A percentile compares a stretch with the other conserved stretches of the same genome.
Conservation (phyloP, 2,113 vertebrate species). For the Danionella cerebrum region DNA sequence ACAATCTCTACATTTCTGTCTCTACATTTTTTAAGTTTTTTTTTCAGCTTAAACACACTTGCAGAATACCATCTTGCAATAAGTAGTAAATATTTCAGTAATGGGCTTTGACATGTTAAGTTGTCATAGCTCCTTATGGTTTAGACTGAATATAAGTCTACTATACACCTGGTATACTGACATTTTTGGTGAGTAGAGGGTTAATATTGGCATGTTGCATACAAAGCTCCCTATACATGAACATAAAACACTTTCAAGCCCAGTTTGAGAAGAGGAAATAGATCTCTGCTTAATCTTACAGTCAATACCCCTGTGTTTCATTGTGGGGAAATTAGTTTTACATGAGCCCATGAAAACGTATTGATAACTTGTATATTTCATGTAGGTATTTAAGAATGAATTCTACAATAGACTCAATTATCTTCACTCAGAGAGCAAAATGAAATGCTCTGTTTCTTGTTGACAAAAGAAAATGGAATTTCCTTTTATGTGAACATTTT, state of each 20-base stretch:
- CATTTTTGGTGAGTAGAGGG: conserved; percentile 40
- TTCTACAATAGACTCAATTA: not conserved
- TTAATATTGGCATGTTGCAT: conserved; percentile 48
- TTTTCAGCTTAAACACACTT: too few species aligned
- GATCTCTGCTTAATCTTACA: conserved; percentile 57
- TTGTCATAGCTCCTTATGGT: conserved; percentile 50
- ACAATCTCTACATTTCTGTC: too few species aligned
- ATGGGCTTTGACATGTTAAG: conserved; percentile 43
- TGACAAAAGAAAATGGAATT: conserved; percentile 1
- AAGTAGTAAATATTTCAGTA: conserved; percentile 42
- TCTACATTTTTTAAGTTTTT: too few species aligned
- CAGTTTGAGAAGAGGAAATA: conserved; percentile 61
- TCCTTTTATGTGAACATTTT: not conserved
- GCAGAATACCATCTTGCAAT: conserved; percentile 37
- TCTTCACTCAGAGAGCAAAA: not conserved
- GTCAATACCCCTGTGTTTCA: conserved; percentile 55
- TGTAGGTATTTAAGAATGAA: too few species aligned
- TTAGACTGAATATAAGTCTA: too few species aligned
- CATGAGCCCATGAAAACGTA: too few species aligned
- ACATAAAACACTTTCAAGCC: too few species aligned
- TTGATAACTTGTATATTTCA: too few species aligned
- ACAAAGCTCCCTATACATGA: too few species aligned
- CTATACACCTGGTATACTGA: conserved; percentile 38
- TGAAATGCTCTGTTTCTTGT: not conserved
- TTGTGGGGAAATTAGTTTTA: conserved; percentile 32